phyloP scores from a whole-genome alignment of 2,797 vertebrate genomes.

The Fistularia tabacaria region DNA sequence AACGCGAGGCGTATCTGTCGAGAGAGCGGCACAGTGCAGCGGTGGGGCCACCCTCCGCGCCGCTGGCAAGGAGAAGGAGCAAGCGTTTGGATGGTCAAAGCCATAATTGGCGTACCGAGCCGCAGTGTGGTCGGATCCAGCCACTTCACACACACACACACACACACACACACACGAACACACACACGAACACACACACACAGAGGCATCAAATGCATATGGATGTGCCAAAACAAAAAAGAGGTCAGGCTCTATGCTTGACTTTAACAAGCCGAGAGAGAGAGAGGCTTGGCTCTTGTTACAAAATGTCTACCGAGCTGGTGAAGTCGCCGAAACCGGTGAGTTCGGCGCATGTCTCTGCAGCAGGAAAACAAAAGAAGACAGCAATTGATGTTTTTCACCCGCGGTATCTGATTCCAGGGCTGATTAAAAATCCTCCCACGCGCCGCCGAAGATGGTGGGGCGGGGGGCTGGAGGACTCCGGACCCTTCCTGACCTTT shows the following conservation, averaged over 20 bases:
- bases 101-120: slow-evolving; percentile 52
- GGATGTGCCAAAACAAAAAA: neutral
- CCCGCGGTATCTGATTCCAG: too few species aligned
- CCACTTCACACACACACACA: slow-evolving; percentile 31
- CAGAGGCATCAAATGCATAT: too few species aligned
- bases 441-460: too few species aligned
- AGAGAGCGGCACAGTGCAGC: neutral
- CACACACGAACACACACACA: neutral
- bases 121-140: slow-evolving; percentile 54
- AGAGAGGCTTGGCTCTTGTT: slow-evolving; percentile 14
- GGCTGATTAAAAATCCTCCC: too few species aligned
- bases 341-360: too few species aligned
- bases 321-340: too few species aligned
- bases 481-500: too few species aligned
- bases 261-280: slow-evolving; percentile 41
- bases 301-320: too few species aligned
- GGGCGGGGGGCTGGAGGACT: too few species aligned
- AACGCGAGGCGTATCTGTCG: slow-evolving; percentile 13
- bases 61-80: slow-evolving; percentile 11
- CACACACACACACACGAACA: slow-evolving; percentile 7
- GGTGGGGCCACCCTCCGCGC: slow-evolving; percentile 26
- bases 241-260: slow-evolving; percentile 22
- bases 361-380: too few species aligned
- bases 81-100: slow-evolving; percentile 57
- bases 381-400: too few species aligned